Evolutionary conservation across 2,888 invertebrate species (phyloP).

Genomic region (Chloroclystis v-ata): DNA sequence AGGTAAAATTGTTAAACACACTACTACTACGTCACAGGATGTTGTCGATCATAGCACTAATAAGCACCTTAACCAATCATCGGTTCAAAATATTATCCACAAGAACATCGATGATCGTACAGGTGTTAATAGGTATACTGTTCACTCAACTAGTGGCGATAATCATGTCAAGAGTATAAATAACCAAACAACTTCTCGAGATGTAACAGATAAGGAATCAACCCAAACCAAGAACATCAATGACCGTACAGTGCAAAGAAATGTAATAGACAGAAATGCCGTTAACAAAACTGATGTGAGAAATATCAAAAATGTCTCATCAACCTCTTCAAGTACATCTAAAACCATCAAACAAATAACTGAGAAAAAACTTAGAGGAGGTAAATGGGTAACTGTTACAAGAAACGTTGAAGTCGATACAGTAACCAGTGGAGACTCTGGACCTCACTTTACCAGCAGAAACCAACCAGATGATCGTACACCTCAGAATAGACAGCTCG

Average conservation of each 20-base stretch:
- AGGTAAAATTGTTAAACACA: slow-evolving; percentile 39
- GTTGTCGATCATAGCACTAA: slow-evolving; percentile 31
- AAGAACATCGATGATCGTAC: slow-evolving; percentile 22
- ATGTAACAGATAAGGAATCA: slow-evolving; percentile 37
- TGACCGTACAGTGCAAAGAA: slow-evolving; percentile 44
- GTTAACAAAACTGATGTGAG: slow-evolving; percentile 51
- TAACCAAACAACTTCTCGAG: slow-evolving; percentile 34
- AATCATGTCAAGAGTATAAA: slow-evolving; percentile 30
- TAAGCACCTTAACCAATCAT: slow-evolving; percentile 16
- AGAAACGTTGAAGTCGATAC: slow-evolving; percentile 83
- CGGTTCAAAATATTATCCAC: slow-evolving; percentile 8
- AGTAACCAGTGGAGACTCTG: slow-evolving; percentile 36
- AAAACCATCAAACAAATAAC: slow-evolving; percentile 76
- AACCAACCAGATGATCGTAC: slow-evolving; percentile 29
- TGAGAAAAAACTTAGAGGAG: slow-evolving; percentile 75
- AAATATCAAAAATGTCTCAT: slow-evolving; percentile 47
- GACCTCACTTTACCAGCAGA: slow-evolving; percentile 18
- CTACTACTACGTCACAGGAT: slow-evolving; percentile 37
- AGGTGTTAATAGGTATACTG: slow-evolving; percentile 5
- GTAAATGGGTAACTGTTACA: slow-evolving; percentile 73
- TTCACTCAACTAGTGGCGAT: slow-evolving; percentile 22
- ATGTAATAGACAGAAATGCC: slow-evolving; percentile 42
- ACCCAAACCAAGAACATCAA: slow-evolving; percentile 33
- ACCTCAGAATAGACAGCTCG: slow-evolving; percentile 25
- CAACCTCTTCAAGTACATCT: slow-evolving; percentile 62